Base-by-base conservation (phyloP, 2,113 vertebrate species). In the Neogobius melanostomus region DNA sequence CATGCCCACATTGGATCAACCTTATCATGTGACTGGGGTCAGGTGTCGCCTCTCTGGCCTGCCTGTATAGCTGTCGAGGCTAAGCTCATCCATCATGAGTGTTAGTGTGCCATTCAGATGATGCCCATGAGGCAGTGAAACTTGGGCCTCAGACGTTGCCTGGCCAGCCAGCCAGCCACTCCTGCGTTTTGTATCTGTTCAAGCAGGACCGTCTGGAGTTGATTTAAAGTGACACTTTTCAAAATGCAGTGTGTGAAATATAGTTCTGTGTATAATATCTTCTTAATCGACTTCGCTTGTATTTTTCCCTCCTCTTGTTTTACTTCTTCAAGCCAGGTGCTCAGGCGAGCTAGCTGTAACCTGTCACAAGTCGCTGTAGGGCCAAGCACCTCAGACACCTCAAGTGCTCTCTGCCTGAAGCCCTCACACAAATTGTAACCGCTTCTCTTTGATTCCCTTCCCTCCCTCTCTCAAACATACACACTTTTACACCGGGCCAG, bases 21-120 rank as follows among this genome's bases (percentile, higher is more conserved):
- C 89, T 88, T 90, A 88, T 94, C 92, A 91, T 91, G 87, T 94
- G 93, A 92, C 93, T 70, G 84, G 91, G 92, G 87, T 91, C 93
- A 93, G 88, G 87, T 90, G 83, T 91, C 88, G 88, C 90, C 88
- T 84, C 82, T 77, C 91, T 83, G 56, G 88, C 86, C 82, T 74
- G 71, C 78, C 88, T 82, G 87, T 88, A 86, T 85, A 76, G 82
- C 91, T 91, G 90, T 92, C 88, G 87, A 87, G 85, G 86, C 82
- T 82, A 74, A 79, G 77, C 84, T 83, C 92, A 92, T 96, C 92
- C 90, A 92, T 95, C 93, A 89, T 70, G 45, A 10, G 80, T 79
- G 82, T 91, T 92, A 92, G 90, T 90, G 88, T 89, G 85, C 76
- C 69, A 67, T 84, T 91, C 82, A 84, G 78, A 70, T 72, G 83